Conservation (phyloP, 2,888 invertebrate genomes). For the Drosophila barbarae region DNA sequence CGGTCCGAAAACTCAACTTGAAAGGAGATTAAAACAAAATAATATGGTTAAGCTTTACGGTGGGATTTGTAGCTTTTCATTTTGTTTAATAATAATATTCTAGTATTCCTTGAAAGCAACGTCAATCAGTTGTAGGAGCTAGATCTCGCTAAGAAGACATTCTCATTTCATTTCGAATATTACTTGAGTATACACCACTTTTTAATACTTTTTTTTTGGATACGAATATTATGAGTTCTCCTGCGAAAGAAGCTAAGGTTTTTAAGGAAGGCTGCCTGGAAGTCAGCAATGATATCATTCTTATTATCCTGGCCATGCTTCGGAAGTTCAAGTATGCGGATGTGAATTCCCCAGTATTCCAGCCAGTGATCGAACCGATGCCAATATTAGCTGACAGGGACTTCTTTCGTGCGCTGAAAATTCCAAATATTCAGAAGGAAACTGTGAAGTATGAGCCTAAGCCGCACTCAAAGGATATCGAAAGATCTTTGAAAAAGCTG, state of each 20-base stretch:
- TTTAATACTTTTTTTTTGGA: background rate
- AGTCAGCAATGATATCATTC: background rate
- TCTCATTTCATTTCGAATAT: background rate
- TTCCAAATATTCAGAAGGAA: background rate
- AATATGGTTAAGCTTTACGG: background rate
- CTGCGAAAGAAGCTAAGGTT: background rate
- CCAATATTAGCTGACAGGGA: background rate
- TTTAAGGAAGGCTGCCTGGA: background rate
- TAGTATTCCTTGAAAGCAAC: background rate
- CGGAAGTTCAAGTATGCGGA: background rate
- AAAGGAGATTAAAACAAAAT: background rate
- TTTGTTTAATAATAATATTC: background rate
- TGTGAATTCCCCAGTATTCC: background rate
- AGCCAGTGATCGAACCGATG: background rate
- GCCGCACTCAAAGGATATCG: background rate
- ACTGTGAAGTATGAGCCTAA: background rate
- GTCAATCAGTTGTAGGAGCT: background rate
- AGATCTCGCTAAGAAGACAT: too few species aligned
- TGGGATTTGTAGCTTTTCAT: background rate
- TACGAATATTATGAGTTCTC: background rate
- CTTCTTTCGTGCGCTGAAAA: background rate
- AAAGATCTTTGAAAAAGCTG: background rate
- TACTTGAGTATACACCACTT: too few species aligned
- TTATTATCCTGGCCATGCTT: background rate
- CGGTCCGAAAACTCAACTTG: conserved; percentile 8